Evolutionary conservation across 2,888 invertebrate species (phyloP), one percentile per base, ranked within the genome.

Genomic region (Orchestes rusci): DNA sequence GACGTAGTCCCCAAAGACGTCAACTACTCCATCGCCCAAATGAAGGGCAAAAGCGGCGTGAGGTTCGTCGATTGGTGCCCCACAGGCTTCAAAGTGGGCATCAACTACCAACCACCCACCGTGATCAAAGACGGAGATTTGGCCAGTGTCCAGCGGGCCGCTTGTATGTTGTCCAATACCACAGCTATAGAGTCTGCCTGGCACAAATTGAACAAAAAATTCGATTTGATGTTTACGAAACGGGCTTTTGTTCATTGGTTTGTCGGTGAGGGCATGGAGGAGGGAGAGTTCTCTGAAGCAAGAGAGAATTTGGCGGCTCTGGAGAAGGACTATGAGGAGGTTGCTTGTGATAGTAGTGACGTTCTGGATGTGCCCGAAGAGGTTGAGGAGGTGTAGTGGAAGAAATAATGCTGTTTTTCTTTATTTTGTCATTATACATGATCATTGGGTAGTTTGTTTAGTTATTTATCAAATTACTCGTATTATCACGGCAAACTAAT

Each of bases 1-100:
- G 93, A 95, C 63, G 91, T 94, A 7, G 90, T 85, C 18, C 85
- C 87, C 0, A 85, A 86, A 63, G 92, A 92, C 62, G 89, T 92
- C 4, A 92, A 93, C 64, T 82, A 80, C 0, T 83, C 87, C 10
- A 85, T 89, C 41, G 83, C 84, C 0, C 75, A 77, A 38, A 83
- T 89, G 73, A 88, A 88, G 66, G 76, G 79, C 0, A 78, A 82
- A 54, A 79, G 80, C 56, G 75, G 76, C 38, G 85, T 94, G 41
- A 79, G 86, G 52, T 95, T 95, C 61, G 92, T 93, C n/a, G 90
- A 92, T 62, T 92, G 91, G 90, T 89, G 91, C 64, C 92, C 92
- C 2, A 92, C 92, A 4, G 52, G 30, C 7, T 38, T 28, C 29
- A 38, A 38, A 23, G 29, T 38, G 7, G 29, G 70, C 1, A 73